Percentiles rank a stretch among this genome's conserved stretches.
Evolutionary conservation across 2,113 vertebrate genomes (phyloP).

Genomic region (Phylloscopus whistleri): DNA sequence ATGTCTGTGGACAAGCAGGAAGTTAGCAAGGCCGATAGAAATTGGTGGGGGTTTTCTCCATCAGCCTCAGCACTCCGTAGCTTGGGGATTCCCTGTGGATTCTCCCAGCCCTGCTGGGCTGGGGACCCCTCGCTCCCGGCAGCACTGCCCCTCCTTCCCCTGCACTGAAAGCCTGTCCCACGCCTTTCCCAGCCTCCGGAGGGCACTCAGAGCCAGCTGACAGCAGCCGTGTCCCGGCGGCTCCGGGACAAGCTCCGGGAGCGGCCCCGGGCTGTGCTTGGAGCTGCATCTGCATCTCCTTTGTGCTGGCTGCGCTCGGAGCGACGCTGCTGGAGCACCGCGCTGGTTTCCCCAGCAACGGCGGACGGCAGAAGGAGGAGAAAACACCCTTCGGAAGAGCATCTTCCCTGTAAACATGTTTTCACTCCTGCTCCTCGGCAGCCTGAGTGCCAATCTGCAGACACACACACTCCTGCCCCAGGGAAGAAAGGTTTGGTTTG

Average conservation of each 20-base stretch:
- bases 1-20: not conserved
- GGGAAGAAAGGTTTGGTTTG: not conserved
- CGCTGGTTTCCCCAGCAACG: conserved; percentile 63
- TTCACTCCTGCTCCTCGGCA: not conserved
- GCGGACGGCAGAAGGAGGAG: not conserved
- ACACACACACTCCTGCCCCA: not conserved
- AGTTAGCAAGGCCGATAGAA: not conserved
- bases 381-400: not conserved
- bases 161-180: not conserved
- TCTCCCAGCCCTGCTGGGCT: not conserved
- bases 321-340: not conserved
- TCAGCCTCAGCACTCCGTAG: not conserved
- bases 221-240: not conserved
- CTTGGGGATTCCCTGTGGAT: not conserved
- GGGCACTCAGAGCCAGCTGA: not conserved
- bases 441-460: not conserved
- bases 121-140: fast-evolving
- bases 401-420: not conserved
- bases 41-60: not conserved
- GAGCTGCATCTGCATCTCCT: not conserved
- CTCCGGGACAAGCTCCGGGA: not conserved
- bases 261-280: not conserved
- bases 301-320: not conserved
- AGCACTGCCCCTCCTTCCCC: not conserved
- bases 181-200: not conserved